Evolutionary conservation across 2,888 invertebrate genomes (phyloP).

Genomic region (Artemia sinica): DNA sequence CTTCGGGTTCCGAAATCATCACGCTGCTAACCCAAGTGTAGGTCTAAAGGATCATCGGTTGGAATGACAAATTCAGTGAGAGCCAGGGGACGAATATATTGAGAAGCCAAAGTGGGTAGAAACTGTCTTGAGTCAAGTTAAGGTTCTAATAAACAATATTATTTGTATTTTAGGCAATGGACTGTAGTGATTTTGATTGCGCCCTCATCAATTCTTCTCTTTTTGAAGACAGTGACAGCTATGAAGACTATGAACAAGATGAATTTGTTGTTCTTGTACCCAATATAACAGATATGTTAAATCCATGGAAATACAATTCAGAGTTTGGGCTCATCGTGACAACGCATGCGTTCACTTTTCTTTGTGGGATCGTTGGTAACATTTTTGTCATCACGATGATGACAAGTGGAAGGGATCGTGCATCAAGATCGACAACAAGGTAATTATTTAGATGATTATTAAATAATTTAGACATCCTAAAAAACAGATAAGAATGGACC

Average conservation of each 20-base stretch:
- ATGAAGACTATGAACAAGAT: background rate
- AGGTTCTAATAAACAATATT: background rate
- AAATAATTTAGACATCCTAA: no score
- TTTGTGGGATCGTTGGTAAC: constrained; percentile 36
- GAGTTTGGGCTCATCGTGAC: constrained; percentile 29
- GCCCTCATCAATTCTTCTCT: background rate
- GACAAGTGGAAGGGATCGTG: constrained; percentile 23
- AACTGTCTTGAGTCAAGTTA: no score
- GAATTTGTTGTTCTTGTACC: constrained; percentile 19
- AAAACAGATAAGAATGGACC: no score
- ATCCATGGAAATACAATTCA: constrained; percentile 28
- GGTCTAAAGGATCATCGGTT: no score
- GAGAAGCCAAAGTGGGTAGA: no score
- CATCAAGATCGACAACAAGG: constrained; percentile 21
- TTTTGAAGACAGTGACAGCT: background rate
- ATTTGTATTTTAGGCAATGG: background rate
- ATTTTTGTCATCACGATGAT: constrained; percentile 34
- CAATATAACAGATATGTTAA: constrained; percentile 30
- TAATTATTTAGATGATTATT: background rate
- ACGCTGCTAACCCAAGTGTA: no score
- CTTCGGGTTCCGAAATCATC: no score
- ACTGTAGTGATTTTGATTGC: background rate
- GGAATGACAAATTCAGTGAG: no score
- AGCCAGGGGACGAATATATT: no score
- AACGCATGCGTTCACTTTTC: constrained; percentile 30